Conservation (phyloP, 2,797 vertebrate species). For the Enteromius thamalakanensis region DNA sequence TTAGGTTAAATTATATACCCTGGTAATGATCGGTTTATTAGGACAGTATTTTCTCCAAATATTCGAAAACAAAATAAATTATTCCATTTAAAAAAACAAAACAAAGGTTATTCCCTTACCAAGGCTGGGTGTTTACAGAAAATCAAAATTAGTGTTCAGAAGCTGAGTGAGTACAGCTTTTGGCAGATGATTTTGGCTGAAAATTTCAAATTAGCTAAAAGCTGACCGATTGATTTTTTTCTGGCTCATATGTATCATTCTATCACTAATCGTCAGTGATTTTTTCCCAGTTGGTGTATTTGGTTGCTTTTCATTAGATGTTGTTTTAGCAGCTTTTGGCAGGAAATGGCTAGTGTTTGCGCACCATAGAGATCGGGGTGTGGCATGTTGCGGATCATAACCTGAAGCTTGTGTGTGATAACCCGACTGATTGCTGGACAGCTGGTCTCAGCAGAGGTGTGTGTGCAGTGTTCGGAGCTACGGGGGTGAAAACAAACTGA, state of each 20-base stretch:
- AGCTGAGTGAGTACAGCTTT: background rate
- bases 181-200: background rate
- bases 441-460: constrained; percentile 15
- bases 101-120: background rate
- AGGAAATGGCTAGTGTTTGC: constrained; percentile 26
- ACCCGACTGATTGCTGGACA: background rate
- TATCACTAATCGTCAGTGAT: background rate
- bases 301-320: background rate
- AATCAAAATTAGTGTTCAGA: background rate
- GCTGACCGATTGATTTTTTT: background rate
- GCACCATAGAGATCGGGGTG: background rate
- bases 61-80: background rate
- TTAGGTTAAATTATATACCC: background rate
- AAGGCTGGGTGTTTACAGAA: background rate
- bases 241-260: background rate
- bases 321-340: constrained; percentile 24
- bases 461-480: background rate
- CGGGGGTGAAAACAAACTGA: constrained; percentile 9
- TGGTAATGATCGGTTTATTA: background rate
- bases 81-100: background rate
- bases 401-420: constrained; percentile 6
- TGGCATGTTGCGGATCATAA: constrained; percentile 31
- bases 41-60: background rate
- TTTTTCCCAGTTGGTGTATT: background rate
- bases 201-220: background rate